Evolutionary conservation across 2,113 vertebrate species (phyloP), one percentile per base, ranked within the genome.

Genomic region (Lampris incognitus): DNA sequence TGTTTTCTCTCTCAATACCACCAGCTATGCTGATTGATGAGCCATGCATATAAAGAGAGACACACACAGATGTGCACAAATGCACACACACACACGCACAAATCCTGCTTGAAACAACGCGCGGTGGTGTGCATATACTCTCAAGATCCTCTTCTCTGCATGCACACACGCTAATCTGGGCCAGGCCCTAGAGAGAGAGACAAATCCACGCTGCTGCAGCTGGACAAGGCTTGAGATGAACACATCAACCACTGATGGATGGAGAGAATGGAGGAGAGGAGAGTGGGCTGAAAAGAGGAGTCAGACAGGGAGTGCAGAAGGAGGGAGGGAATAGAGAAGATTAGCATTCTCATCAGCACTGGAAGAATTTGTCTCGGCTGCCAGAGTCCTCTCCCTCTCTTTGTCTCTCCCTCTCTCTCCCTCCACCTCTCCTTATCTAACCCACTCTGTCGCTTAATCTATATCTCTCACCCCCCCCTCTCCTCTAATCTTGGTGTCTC

Each of bases 291-390:
- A 84, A 82, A 84, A 71, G 46, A 66, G 69, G 77, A 58, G 52
- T 38, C 9, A 52, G 56, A 54, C 24, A 51, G 58, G 42, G 68
- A 62, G 37, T 39, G 63, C 1, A 57, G 57, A 50, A 66, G 64
- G 66, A 85, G 73, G 89, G 60, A 69, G 69, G 70, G 59, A 67
- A 62, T 57, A 56, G 68, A 38, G 75, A 73, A 88, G 88, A 94
- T 94, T 93, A 94, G 90, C 89, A 92, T 92, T 94, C 92, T 90
- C 90, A 88, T 92, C 91, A 92, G 88, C 85, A 79, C 85, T 74
- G 69, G 81, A 91, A 87, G 91, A 93, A 93, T 93, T 91, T 87
- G 77, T 91, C 91, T 88, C 74, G 74, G 78, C 78, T 91, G 87
- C 83, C 86, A 85, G 86, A 59, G 56, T 83, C 85, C 71, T 68